These are phyloP conservation scores for Puntigrus tetrazona DNA, from an alignment of 2,113 vertebrate species.

Conservation along the genomic window DNA sequence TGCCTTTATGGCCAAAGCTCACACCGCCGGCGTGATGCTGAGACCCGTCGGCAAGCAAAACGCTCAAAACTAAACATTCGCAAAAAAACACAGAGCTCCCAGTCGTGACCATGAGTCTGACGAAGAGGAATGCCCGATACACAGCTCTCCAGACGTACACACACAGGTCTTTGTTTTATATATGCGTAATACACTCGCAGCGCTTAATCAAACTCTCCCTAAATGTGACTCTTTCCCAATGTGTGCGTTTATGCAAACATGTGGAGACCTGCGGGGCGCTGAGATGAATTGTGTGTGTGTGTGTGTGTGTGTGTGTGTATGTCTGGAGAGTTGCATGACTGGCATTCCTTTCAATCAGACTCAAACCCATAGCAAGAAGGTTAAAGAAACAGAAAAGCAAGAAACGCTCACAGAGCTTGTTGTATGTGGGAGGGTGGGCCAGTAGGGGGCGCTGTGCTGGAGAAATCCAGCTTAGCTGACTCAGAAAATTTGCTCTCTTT, in stretches of 20 bases:
- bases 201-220: constrained; percentile 28
- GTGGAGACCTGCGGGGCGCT: constrained; percentile 46
- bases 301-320: constrained; percentile 25
- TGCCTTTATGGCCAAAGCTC: constrained; percentile 14
- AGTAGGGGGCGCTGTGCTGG: neutral
- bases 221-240: constrained; percentile 38
- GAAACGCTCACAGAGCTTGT: neutral
- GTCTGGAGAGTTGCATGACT: constrained; percentile 6
- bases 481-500: neutral
- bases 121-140: constrained; percentile 41
- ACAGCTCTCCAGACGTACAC: constrained; percentile 32
- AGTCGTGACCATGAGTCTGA: constrained; percentile 37
- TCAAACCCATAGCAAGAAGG: neutral
- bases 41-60: neutral
- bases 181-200: constrained; percentile 26
- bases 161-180: constrained; percentile 19
- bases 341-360: constrained; percentile 38
- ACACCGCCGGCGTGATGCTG: neutral
- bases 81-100: constrained; percentile 15
- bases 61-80: constrained; percentile 12
- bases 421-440: constrained; percentile 9
- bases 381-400: constrained; percentile 35
- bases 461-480: constrained; percentile 16
- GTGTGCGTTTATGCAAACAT: constrained; percentile 39
- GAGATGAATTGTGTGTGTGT: constrained; percentile 42